Percentiles rank a stretch among this genome's conserved stretches.
Evolutionary conservation across 1,140 invertebrate genomes (phyloP).

Genomic region (Ceratosolen solmsi): DNA sequence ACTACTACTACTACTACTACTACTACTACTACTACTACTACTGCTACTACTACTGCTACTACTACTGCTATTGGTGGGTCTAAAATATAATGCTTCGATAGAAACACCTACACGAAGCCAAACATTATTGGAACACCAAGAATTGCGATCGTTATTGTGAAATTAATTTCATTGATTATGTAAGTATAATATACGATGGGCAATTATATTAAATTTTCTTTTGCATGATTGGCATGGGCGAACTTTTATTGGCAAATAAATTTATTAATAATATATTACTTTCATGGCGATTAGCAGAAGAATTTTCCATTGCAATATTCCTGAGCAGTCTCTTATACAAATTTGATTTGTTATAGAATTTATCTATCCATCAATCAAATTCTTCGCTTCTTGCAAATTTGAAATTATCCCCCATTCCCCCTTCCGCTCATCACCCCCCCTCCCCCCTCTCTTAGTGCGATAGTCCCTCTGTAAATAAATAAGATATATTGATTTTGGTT

Average conservation of each 20-base stretch:
- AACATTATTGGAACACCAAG: conserved; percentile 76
- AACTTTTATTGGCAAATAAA: background rate
- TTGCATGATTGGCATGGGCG: conserved; percentile 25
- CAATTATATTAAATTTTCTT: conserved; percentile 32
- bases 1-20: conserved; percentile 33
- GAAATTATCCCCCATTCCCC: no score
- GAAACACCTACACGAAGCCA: conserved; percentile 79
- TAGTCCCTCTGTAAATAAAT: no score
- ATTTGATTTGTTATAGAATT: background rate
- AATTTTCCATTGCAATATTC: background rate
- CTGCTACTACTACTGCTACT: conserved; percentile 35
- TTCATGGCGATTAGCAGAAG: background rate
- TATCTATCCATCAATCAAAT: no score
- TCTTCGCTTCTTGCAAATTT: no score
- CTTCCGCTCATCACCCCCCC: no score
- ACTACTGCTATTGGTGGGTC: conserved; percentile 36
- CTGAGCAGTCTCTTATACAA: background rate
- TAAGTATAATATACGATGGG: conserved; percentile 61
- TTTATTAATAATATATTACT: background rate
- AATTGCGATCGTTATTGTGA: conserved; percentile 68
- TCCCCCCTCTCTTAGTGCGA: no score
- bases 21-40: conserved; percentile 35
- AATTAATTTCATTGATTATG: conserved; percentile 66
- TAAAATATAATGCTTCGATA: conserved; percentile 65
- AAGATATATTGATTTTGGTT: no score